phyloP scores from a whole-genome alignment of 2,797 vertebrate species.

The Periophthalmus magnuspinnatus region DNA sequence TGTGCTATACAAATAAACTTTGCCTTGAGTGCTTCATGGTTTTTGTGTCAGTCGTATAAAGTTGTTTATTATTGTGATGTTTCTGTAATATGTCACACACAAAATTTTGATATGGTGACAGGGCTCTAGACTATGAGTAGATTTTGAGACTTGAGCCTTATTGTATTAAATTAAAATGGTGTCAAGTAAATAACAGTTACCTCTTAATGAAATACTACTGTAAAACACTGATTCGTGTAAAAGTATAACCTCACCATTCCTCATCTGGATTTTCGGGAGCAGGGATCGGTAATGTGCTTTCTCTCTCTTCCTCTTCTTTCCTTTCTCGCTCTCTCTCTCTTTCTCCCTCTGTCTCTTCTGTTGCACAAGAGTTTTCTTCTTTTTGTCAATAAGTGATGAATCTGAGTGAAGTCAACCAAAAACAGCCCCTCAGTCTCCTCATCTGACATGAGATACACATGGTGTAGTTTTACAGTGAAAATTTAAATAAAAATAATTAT shows the following conservation, averaged over 20 bases:
- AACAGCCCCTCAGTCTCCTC: slow-evolving; percentile 93
- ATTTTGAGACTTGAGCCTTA: too few relatives aligned
- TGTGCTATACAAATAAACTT: too few relatives aligned
- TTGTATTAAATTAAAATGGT: too few relatives aligned
- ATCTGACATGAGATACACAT: slow-evolving; percentile 72
- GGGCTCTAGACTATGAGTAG: too few relatives aligned
- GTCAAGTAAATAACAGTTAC: too few relatives aligned
- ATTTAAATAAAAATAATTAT: neutral
- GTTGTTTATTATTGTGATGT: too few relatives aligned
- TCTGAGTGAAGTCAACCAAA: slow-evolving; percentile 97
- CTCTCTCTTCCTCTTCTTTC: slow-evolving; percentile 76
- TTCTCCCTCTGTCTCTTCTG: slow-evolving; percentile 59
- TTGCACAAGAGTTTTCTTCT: slow-evolving; percentile 69
- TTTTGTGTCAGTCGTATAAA: too few relatives aligned
- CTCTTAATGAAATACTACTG: too few relatives aligned
- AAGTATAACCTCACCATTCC: slow-evolving; percentile 83
- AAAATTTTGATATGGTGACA: too few relatives aligned
- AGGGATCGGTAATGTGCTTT: slow-evolving; percentile 73
- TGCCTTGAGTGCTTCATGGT: too few relatives aligned
- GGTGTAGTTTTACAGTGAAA: neutral
- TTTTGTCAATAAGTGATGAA: slow-evolving; percentile 93
- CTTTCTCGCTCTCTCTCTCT: slow-evolving; percentile 48
- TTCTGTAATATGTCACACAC: too few relatives aligned
- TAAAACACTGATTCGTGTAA: neutral
- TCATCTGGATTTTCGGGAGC: slow-evolving; percentile 85